These are phyloP conservation scores for Upupa epops DNA, from an alignment of 2,113 vertebrate species.

Conservation along the genomic window DNA sequence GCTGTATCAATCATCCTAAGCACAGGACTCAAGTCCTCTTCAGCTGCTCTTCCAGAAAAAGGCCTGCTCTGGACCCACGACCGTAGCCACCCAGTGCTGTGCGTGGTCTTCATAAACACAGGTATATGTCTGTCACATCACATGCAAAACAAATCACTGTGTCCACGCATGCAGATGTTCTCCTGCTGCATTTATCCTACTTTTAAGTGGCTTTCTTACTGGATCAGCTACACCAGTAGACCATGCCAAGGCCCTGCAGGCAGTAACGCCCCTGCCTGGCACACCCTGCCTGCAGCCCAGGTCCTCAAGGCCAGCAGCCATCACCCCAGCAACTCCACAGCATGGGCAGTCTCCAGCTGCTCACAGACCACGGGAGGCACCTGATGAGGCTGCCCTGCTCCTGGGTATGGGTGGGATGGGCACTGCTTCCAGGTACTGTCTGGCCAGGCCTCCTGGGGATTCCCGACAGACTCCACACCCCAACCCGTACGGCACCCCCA, in stretches of 20 bases:
- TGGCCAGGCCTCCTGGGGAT: fast-evolving
- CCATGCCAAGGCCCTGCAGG: not conserved
- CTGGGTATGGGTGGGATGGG: fast-evolving
- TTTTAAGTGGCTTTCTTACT: not conserved
- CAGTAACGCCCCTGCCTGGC: fast-evolving
- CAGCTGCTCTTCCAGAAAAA: not conserved
- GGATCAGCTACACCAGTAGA: not conserved
- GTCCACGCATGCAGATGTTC: not conserved
- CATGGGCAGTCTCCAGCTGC: too few relatives aligned
- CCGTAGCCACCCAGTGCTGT: not conserved
- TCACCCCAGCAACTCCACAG: fast-evolving
- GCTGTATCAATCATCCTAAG: not conserved
- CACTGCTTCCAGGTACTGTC: not conserved
- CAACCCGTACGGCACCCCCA: fast-evolving
- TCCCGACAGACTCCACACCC: fast-evolving
- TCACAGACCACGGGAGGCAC: not conserved
- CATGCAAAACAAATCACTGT: not conserved
- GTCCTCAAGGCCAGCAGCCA: not conserved
- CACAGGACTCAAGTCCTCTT: not conserved
- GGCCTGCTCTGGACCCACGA: not conserved
- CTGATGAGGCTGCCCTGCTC: not conserved
- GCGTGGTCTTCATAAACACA: not conserved
- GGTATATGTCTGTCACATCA: not conserved
- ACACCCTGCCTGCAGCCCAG: not conserved
- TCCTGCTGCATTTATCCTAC: not conserved